A percentile compares a stretch with the other conserved stretches of the same genome.
These are phyloP conservation scores for Noturus placidus DNA, from an alignment of 2,113 vertebrate genomes.

Conservation along the genomic window DNA sequence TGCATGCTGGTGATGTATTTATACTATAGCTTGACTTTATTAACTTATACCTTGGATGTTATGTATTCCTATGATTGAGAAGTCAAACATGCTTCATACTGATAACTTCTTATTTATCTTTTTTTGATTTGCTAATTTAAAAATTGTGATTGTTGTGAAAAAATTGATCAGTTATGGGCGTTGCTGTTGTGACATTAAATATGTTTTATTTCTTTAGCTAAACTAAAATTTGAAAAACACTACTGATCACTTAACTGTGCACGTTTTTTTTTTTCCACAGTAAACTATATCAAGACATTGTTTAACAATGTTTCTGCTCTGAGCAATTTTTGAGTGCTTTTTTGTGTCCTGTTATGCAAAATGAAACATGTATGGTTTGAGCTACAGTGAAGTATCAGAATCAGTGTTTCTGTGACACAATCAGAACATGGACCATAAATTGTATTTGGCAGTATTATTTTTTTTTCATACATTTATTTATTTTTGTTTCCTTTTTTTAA, in stretches of 20 bases:
- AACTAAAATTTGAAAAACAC: conserved; percentile 76
- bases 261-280: conserved; percentile 86
- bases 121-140: conserved; percentile 88
- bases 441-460: conserved; percentile 67
- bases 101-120: conserved; percentile 82
- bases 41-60: conserved; percentile 99
- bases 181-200: conserved; percentile 98
- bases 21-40: conserved; percentile 99
- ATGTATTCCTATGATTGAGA: conserved; percentile 97
- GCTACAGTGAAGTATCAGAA: conserved; percentile 82
- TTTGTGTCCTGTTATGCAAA: conserved; percentile 89
- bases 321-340: conserved; percentile 86
- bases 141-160: conserved; percentile 91
- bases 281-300: conserved; percentile 89
- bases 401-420: conserved; percentile 78
- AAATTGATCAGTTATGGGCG: conserved; percentile 93
- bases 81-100: conserved; percentile 86
- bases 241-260: conserved; percentile 93
- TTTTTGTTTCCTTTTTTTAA: conserved; percentile 65
- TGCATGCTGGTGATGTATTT: conserved; percentile 99
- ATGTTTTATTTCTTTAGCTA: conserved; percentile 87
- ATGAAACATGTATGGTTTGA: conserved; percentile 88
- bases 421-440: conserved; percentile 90
- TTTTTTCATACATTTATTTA: conserved; percentile 48
- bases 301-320: conserved; percentile 78